phyloP scores from a whole-genome alignment of 2,113 vertebrate species.

The Pomatostomus ruficeps region DNA sequence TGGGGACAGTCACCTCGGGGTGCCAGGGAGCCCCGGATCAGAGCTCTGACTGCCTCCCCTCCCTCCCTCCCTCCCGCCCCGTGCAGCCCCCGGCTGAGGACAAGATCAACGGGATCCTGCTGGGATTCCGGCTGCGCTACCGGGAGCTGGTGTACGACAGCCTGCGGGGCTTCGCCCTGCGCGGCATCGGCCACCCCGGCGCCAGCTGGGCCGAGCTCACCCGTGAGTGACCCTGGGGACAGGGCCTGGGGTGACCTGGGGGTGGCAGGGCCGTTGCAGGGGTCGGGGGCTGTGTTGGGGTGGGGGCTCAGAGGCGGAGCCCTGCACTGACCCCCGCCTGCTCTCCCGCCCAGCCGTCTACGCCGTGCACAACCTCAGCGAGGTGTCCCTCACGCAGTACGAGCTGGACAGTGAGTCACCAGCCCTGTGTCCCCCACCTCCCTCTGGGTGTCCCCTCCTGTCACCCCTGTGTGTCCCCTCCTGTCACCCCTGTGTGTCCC shows the following conservation, averaged over 20 bases:
- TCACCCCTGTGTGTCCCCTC: not conserved
- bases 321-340: not conserved
- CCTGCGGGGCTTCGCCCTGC: conserved; percentile 78
- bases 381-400: conserved; percentile 84
- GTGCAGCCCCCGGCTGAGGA: conserved; percentile 85
- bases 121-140: conserved; percentile 91
- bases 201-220: conserved; percentile 86
- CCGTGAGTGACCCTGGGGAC: conserved; percentile 71
- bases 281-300: not conserved
- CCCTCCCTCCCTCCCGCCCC: not conserved
- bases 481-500: not conserved
- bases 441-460: not conserved
- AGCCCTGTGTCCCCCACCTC: not conserved
- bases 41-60: not conserved
- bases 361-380: conserved; percentile 85
- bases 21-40: fast-evolving
- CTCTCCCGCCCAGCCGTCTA: conserved; percentile 77
- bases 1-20: not conserved
- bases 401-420: conserved; percentile 90
- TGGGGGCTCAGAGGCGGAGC: not conserved
- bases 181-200: conserved; percentile 64
- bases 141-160: conserved; percentile 86
- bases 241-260: not conserved
- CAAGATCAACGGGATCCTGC: conserved; percentile 91
- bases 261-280: not conserved